phyloP scores from a whole-genome alignment of 2,113 vertebrate genomes.

The Pelusios castaneus region DNA sequence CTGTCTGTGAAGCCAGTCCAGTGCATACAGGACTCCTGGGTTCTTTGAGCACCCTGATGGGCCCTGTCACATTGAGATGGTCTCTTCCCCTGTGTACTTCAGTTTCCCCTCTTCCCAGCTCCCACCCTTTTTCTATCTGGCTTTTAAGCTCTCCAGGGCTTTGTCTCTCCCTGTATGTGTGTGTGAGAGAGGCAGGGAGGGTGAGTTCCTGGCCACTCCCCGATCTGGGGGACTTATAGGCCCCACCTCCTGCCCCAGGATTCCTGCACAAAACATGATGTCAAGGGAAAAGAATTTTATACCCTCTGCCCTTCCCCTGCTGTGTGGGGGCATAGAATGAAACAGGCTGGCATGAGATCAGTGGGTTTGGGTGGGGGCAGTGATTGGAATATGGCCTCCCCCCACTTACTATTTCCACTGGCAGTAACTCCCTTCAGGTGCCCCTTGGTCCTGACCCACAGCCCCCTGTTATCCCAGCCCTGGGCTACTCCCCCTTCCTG shows the following conservation, averaged over 20 bases:
- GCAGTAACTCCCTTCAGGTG: background rate
- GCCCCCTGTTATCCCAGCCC: background rate
- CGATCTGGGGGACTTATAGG: background rate
- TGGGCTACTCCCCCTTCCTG: background rate
- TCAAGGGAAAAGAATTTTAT: background rate
- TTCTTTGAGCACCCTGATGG: background rate
- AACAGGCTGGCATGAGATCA: background rate
- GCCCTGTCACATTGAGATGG: background rate
- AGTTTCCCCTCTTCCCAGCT: background rate
- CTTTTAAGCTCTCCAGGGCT: background rate
- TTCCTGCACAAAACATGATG: background rate
- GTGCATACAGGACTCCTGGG: background rate
- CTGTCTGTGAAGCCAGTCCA: background rate
- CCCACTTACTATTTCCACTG: background rate
- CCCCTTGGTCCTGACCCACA: background rate
- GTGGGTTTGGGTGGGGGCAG: too few relatives aligned
- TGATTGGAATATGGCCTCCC: background rate
- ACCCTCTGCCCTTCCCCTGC: background rate
- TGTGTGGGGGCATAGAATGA: background rate
- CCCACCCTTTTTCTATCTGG: background rate
- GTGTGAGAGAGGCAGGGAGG: background rate
- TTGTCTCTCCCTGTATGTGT: background rate
- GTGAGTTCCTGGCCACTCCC: background rate
- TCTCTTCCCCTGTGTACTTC: background rate
- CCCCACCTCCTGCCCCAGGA: background rate